Conservation (phyloP, 2,888 invertebrate species). For the Atrina japonica region DNA sequence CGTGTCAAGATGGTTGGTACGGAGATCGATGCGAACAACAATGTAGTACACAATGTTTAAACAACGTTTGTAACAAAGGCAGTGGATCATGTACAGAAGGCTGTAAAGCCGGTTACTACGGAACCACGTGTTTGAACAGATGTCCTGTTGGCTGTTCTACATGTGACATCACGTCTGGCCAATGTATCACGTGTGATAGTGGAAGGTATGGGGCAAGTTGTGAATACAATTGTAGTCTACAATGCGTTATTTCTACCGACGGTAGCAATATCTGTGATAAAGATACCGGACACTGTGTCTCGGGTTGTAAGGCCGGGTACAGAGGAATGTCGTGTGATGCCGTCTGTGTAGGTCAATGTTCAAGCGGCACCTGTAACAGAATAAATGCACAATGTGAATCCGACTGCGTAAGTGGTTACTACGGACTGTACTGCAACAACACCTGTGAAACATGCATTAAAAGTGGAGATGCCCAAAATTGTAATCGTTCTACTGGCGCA, state of each 20-base stretch:
- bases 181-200: constrained; percentile 11
- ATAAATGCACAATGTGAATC: constrained; percentile 9
- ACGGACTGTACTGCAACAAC: constrained; percentile 12
- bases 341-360: constrained; percentile 22
- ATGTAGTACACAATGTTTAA: constrained; percentile 25
- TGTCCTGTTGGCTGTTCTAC: constrained; percentile 22
- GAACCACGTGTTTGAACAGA: constrained; percentile 10
- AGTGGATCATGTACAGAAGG: constrained; percentile 19
- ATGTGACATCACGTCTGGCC: constrained; percentile 17
- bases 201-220: constrained; percentile 15
- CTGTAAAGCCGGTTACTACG: constrained; percentile 27
- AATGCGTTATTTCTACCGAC: not conserved
- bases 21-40: constrained; percentile 21
- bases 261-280: constrained; percentile 12
- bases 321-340: constrained; percentile 27
- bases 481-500: not conserved
- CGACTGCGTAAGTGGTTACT: constrained; percentile 26
- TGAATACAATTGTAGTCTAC: constrained; percentile 4
- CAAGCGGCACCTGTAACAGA: constrained; percentile 20
- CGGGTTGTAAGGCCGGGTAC: constrained; percentile 29
- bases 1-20: constrained; percentile 24
- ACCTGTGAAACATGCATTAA: constrained; percentile 3
- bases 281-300: constrained; percentile 21
- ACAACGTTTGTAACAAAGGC: constrained; percentile 7
- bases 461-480: not conserved